A percentile compares a stretch with the other conserved stretches of the same genome.
These are phyloP conservation scores for Neopelma chrysocephalum DNA, from an alignment of 2,797 vertebrate species.

Conservation along the genomic window DNA sequence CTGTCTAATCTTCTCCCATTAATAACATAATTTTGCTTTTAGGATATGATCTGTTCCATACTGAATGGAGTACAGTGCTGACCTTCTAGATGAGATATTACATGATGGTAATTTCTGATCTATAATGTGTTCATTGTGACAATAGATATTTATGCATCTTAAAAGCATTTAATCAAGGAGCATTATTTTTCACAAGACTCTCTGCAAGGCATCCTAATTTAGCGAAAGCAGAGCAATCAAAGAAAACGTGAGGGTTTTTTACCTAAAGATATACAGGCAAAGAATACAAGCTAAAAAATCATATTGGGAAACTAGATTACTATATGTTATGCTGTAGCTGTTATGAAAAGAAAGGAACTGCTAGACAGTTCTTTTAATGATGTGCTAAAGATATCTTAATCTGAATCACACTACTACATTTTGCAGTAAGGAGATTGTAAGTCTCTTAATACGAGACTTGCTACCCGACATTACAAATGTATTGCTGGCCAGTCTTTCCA, in stretches of 20 bases:
- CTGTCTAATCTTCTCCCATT: not conserved
- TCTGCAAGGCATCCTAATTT: not conserved
- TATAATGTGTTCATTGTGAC: not conserved
- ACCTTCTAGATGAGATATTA: not conserved
- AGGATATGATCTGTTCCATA: not conserved
- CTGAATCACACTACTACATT: not conserved
- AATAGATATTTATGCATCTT: not conserved
- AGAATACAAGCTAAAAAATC: not conserved
- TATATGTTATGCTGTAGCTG: not conserved
- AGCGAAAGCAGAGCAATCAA: not conserved
- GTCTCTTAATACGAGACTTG: not conserved
- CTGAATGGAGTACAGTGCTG: not conserved
- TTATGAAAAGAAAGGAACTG: not conserved
- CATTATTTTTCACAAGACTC: not conserved
- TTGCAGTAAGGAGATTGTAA: not conserved
- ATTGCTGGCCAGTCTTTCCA: not conserved
- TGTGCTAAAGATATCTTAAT: not conserved
- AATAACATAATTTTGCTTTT: not conserved
- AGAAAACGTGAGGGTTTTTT: not conserved
- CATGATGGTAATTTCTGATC: not conserved
- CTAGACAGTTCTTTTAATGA: not conserved
- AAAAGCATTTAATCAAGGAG: not conserved
- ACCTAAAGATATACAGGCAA: not conserved
- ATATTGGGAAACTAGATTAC: not conserved
- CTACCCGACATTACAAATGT: not conserved